These are phyloP conservation scores for Plagiodera versicolora DNA, from an alignment of 2,888 invertebrate genomes.

Conservation along the genomic window DNA sequence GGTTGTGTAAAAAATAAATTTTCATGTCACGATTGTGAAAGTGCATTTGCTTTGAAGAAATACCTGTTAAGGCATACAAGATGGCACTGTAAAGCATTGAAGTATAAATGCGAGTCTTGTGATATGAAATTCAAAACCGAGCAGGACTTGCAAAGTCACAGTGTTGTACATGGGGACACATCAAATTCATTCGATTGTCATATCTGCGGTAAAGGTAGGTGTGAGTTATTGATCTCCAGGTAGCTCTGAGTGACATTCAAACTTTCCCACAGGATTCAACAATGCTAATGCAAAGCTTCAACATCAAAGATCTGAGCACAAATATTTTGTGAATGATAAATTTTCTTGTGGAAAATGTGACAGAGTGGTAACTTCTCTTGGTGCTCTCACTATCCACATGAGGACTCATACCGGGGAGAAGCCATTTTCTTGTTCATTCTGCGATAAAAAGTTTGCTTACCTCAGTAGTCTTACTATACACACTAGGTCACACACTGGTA, in stretches of 20 bases:
- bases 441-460: slow-evolving; percentile 26
- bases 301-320: not conserved
- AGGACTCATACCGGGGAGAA: slow-evolving; percentile 31
- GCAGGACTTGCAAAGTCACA: not conserved
- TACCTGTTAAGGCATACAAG: not conserved
- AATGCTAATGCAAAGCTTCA: not conserved
- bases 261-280: slow-evolving; percentile 12
- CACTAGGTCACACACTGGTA: slow-evolving; percentile 31
- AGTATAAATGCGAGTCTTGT: not conserved
- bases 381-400: slow-evolving; percentile 29
- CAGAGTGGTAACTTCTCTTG: slow-evolving; percentile 25
- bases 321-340: not conserved
- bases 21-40: not conserved
- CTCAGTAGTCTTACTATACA: slow-evolving; percentile 26
- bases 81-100: not conserved
- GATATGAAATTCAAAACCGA: not conserved
- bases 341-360: slow-evolving; percentile 25
- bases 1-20: not conserved
- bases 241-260: not conserved
- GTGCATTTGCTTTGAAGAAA: not conserved
- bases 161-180: not conserved
- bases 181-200: not conserved
- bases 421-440: slow-evolving; percentile 28
- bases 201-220: slow-evolving; percentile 1
- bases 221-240: not conserved